phyloP scores from a whole-genome alignment of 2,113 vertebrate genomes.

The Tricholaema leucomelas region DNA sequence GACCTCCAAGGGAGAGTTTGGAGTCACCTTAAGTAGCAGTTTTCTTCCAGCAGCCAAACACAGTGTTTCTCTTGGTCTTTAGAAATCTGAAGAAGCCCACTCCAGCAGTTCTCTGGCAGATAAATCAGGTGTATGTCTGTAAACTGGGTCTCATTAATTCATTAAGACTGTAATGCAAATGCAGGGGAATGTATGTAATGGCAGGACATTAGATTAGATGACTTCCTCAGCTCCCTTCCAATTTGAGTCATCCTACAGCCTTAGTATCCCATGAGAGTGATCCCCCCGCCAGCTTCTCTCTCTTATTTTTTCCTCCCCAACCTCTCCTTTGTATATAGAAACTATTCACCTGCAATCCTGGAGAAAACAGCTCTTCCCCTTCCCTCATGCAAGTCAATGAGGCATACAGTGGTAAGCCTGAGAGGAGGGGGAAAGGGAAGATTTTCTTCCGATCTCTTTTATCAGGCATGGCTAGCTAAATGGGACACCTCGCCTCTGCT shows the following conservation, averaged over 20 bases:
- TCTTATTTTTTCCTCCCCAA: neutral
- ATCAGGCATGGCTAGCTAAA: neutral
- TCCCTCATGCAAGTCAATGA: neutral
- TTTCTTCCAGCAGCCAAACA: neutral
- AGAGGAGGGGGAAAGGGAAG: fast-evolving
- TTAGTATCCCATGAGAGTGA: neutral
- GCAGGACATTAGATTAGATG: neutral
- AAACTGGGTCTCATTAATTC: neutral
- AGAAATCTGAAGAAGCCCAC: neutral
- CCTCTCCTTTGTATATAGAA: neutral
- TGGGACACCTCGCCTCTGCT: neutral
- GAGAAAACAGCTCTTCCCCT: neutral
- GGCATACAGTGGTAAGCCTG: neutral
- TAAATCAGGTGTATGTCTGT: neutral
- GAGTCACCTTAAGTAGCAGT: neutral
- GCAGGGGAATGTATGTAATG: neutral
- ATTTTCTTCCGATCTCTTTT: neutral
- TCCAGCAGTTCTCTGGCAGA: neutral
- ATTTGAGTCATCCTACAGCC: neutral
- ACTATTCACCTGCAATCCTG: neutral
- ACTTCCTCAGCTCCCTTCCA: neutral
- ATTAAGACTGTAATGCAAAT: neutral
- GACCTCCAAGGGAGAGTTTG: neutral
- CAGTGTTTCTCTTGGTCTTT: neutral
- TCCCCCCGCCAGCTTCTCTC: neutral